Evolutionary conservation across 1,140 invertebrate species (phyloP), one percentile per base, ranked within the genome.

Genomic region (Caenorhabditis inopinata): DNA sequence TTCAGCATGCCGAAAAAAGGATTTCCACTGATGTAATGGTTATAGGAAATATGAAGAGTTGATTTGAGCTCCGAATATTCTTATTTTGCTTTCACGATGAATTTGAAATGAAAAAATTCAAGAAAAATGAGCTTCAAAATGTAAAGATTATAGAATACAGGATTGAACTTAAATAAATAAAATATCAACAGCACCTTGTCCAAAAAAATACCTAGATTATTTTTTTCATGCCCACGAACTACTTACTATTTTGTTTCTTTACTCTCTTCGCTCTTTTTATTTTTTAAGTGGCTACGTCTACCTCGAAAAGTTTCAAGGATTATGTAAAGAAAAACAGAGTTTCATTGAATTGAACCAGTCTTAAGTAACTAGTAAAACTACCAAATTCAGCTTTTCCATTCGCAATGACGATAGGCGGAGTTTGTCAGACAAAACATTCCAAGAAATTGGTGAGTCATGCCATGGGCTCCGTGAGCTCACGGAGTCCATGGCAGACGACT

Each of bases 401-500:
- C 27, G 14, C 53, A 32, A 23, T 68, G 58, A 68, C 58, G 38
- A 68, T 68, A 32, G 58, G 58, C 58, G 58, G 58, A 68, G 58
- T n/a, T 58, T 68, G 58, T 38, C 58, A 16, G 32, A 35, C 32
- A 68, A 29, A 6, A 32, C 16, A n/a, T 58, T 68, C 58, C 58
- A 5, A 68, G 58, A 68, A 68, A 1, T 1, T 4, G n/a, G 32
- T 68, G 58, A 68, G 58, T 68, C 58, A 68, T 68, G 51, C 58
- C 29, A 38, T 35, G 29, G n/a, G 58, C 58, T 68, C 32, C 27
- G 9, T 12, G 58, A 68, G 58, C 58, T 32, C 58, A 42, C 27
- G 1, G 51, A 16, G 27, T n/a, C n/a, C 27, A 11, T 32, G n/a
- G 25, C 58, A 58, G 51, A 58, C 51, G 25, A 32, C 51, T 29